These are phyloP conservation scores for Myotis planiceps DNA, from an alignment of 2,797 vertebrate species.

Conservation along the genomic window DNA sequence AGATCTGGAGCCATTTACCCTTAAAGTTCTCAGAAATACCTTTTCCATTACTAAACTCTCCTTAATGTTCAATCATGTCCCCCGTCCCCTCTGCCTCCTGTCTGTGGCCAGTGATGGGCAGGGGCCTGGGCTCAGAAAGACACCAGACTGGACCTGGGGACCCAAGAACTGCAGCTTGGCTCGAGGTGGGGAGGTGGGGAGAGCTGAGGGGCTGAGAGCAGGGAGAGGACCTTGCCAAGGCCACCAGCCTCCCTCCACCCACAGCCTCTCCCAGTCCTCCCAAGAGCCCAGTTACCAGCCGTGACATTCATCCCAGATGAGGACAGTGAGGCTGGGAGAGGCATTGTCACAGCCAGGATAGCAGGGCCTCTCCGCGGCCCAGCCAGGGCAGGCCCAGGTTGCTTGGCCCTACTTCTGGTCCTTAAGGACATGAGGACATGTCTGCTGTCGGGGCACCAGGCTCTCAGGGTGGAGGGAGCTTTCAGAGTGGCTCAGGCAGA, in stretches of 20 bases:
- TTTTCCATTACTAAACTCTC: background rate
- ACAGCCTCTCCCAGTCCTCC: background rate
- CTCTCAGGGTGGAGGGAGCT: background rate
- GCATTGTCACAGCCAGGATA: background rate
- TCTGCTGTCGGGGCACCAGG: background rate
- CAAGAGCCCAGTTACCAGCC: background rate
- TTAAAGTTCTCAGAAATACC: background rate
- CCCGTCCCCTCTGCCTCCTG: background rate
- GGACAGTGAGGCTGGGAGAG: background rate
- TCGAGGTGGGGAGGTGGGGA: background rate
- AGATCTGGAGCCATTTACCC: background rate
- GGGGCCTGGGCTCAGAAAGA: background rate
- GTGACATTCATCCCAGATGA: background rate
- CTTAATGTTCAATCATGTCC: background rate
- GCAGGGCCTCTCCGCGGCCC: fast-evolving
- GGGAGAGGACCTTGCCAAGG: background rate
- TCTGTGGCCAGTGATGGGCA: background rate
- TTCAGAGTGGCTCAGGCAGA: background rate
- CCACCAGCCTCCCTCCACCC: background rate
- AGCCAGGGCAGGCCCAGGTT: background rate
- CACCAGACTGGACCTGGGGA: background rate
- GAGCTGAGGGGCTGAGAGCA: background rate
- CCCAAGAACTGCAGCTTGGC: background rate
- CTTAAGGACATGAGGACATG: background rate
- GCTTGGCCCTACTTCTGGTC: background rate